A percentile compares a stretch with the other conserved stretches of the same genome.
Evolutionary conservation across 2,888 invertebrate genomes (phyloP).

Genomic region (Amphipoea oculea): DNA sequence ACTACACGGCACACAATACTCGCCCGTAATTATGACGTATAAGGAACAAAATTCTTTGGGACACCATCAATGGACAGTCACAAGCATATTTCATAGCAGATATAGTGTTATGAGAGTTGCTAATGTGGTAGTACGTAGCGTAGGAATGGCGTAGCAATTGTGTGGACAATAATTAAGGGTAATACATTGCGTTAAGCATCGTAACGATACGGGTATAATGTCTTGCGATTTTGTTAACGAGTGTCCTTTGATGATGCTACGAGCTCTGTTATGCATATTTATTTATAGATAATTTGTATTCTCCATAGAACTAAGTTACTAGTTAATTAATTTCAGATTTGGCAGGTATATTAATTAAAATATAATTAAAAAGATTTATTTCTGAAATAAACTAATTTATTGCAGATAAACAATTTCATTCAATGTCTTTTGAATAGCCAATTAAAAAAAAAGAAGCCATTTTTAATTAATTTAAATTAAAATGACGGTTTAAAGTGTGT

Average conservation of each 20-base stretch:
- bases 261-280: neutral
- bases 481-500: slow-evolving; percentile 17
- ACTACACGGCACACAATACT: slow-evolving; percentile 70
- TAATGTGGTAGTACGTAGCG: slow-evolving; percentile 85
- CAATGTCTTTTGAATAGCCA: slow-evolving; percentile 31
- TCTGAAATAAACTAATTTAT: slow-evolving; percentile 43
- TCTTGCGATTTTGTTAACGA: slow-evolving; percentile 84
- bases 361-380: slow-evolving; percentile 52
- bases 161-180: slow-evolving; percentile 87
- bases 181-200: slow-evolving; percentile 77
- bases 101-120: slow-evolving; percentile 87
- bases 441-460: slow-evolving; percentile 21
- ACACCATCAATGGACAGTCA: slow-evolving; percentile 70
- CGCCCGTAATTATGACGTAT: slow-evolving; percentile 71
- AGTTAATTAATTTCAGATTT: slow-evolving; percentile 17
- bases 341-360: slow-evolving; percentile 37
- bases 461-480: slow-evolving; percentile 47
- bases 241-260: slow-evolving; percentile 68
- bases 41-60: slow-evolving; percentile 73
- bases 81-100: slow-evolving; percentile 86
- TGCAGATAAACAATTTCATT: slow-evolving; percentile 43
- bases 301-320: slow-evolving; percentile 26
- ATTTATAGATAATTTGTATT: slow-evolving; percentile 12
- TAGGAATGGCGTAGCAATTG: slow-evolving; percentile 84
- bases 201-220: slow-evolving; percentile 81